These are phyloP conservation scores for Picathartes gymnocephalus DNA, from an alignment of 2,113 vertebrate species.

Conservation along the genomic window DNA sequence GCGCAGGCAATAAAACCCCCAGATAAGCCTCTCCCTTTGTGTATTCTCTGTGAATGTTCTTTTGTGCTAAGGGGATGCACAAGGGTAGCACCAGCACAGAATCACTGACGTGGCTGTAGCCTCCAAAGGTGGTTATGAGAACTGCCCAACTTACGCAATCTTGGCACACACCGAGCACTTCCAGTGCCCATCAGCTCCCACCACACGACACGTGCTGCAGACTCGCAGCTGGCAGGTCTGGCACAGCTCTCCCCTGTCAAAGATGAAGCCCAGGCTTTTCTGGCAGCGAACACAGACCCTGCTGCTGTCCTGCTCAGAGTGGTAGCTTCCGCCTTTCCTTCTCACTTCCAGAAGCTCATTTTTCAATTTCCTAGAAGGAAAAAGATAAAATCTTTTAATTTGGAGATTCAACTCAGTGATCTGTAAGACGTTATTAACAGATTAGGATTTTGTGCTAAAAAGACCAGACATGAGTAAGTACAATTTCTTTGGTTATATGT, in stretches of 20 bases:
- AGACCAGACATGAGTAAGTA: not conserved
- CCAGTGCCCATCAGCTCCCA: constrained; percentile 70
- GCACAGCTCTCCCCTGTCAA: constrained; percentile 86
- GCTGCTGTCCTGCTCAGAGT: constrained; percentile 70
- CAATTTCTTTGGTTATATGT: not conserved
- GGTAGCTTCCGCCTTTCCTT: constrained; percentile 74
- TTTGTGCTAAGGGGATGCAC: not conserved
- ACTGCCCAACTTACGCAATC: constrained; percentile 81
- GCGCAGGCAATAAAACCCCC: not conserved
- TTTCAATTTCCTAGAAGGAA: constrained; percentile 83
- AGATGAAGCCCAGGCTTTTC: constrained; percentile 85
- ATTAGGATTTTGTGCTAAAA: not conserved
- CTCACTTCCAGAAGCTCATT: constrained; percentile 92
- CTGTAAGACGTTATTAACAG: not conserved
- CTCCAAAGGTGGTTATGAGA: accelerated
- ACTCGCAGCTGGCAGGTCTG: constrained; percentile 80
- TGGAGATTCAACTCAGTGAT: not conserved
- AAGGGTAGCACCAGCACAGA: not conserved
- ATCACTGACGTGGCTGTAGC: accelerated
- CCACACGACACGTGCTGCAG: constrained; percentile 79
- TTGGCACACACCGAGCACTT: constrained; percentile 88
- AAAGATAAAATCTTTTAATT: not conserved
- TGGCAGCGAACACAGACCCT: constrained; percentile 86
- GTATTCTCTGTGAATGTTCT: not conserved
- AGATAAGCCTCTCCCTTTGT: not conserved